A percentile compares a stretch with the other conserved stretches of the same genome.
Evolutionary conservation across 2,888 invertebrate genomes (phyloP).

Genomic region (Ectemnius lituratus): DNA sequence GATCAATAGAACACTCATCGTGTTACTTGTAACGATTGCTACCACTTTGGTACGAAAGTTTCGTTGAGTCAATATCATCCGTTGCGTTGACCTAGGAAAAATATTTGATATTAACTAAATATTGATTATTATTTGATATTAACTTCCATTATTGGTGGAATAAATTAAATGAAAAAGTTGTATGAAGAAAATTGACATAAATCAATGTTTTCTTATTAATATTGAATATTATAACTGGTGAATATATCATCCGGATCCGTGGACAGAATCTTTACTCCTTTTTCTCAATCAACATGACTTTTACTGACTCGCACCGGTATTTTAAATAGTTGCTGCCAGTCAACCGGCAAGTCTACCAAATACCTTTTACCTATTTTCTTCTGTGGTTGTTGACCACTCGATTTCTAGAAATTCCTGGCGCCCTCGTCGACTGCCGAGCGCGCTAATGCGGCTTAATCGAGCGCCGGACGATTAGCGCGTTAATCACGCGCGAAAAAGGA

Average conservation of each 20-base stretch:
- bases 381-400: background rate
- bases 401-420: constrained; percentile 7
- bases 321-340: too few relatives aligned
- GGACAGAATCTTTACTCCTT: background rate
- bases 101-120: too few relatives aligned
- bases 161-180: background rate
- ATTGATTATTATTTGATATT: too few relatives aligned
- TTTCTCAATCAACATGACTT: too few relatives aligned
- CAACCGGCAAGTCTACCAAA: too few relatives aligned
- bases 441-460: constrained; percentile 9
- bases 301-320: too few relatives aligned
- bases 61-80: background rate
- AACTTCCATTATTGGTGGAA: too few relatives aligned
- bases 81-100: too few relatives aligned
- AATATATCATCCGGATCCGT: too few relatives aligned
- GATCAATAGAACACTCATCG: background rate
- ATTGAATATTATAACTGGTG: too few relatives aligned
- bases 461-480: constrained; percentile 5
- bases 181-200: background rate
- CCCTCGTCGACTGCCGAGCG: background rate
- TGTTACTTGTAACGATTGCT: background rate
- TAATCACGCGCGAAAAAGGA: constrained; percentile 4
- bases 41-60: background rate
- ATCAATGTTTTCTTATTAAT: background rate
- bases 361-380: background rate